A percentile compares a stretch with the other conserved stretches of the same genome.
phyloP scores from a whole-genome alignment of 2,888 invertebrate species.

The Spodoptera littoralis region DNA sequence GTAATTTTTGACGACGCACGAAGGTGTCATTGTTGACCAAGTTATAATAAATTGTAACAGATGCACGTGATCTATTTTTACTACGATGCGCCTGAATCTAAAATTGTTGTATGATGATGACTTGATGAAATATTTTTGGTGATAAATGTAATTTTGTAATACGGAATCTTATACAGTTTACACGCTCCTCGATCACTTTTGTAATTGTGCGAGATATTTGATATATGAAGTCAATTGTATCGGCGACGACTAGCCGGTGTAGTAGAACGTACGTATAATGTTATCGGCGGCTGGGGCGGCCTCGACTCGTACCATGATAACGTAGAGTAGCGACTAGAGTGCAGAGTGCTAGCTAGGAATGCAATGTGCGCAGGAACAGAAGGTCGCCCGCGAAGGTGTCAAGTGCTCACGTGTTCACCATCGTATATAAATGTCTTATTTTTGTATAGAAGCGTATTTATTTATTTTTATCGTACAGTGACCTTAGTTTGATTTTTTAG shows the following conservation, averaged over 20 bases:
- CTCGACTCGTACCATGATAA: constrained; percentile 52
- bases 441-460: constrained; percentile 88
- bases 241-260: constrained; percentile 64
- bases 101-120: constrained; percentile 64
- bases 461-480: constrained; percentile 83
- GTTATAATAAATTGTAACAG: constrained; percentile 42
- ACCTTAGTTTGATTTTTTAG: constrained; percentile 80
- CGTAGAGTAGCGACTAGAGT: constrained; percentile 43
- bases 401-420: constrained; percentile 85
- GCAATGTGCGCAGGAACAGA: constrained; percentile 51
- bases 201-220: constrained; percentile 83
- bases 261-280: constrained; percentile 47
- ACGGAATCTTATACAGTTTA: constrained; percentile 77
- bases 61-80: constrained; percentile 77
- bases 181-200: constrained; percentile 85
- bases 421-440: constrained; percentile 82
- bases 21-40: constrained; percentile 70
- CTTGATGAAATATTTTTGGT: constrained; percentile 76
- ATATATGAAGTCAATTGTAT: constrained; percentile 76
- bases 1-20: constrained; percentile 50
- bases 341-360: constrained; percentile 42
- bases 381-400: constrained; percentile 67
- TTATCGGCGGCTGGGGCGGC: constrained; percentile 50
- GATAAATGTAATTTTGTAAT: constrained; percentile 84
- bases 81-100: constrained; percentile 72